Percentiles rank a stretch among this genome's conserved stretches.
phyloP scores from a whole-genome alignment of 2,888 invertebrate species.

The Xanthia icteritia region DNA sequence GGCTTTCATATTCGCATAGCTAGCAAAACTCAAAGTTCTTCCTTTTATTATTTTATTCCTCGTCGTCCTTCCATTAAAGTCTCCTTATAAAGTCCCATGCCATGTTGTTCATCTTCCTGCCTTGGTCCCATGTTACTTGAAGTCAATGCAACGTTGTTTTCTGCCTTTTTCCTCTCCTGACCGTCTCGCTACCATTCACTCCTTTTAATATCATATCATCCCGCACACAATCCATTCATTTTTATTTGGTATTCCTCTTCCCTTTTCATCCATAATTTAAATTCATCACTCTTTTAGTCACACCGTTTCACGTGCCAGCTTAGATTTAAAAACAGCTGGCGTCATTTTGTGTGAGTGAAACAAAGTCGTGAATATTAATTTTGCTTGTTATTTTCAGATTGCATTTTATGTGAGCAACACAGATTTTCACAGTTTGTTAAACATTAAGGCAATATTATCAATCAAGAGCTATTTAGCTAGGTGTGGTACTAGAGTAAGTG shows the following conservation, averaged over 20 bases:
- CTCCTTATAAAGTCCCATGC: background rate
- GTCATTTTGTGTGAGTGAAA: background rate
- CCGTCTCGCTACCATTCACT: background rate
- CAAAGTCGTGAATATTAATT: background rate
- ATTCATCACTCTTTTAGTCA: background rate
- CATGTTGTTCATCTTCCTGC: background rate
- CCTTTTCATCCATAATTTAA: background rate
- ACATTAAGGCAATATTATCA: conserved; percentile 19
- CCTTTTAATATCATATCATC: background rate
- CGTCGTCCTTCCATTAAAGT: background rate
- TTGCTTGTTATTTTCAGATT: conserved; percentile 23
- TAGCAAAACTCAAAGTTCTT: background rate
- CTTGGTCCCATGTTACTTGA: background rate
- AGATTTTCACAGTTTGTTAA: conserved; percentile 41
- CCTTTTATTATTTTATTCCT: background rate
- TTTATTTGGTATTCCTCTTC: background rate
- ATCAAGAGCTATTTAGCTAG: background rate
- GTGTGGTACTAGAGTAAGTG: conserved; percentile 17
- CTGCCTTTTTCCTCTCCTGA: background rate
- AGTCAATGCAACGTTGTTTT: background rate
- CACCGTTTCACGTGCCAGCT: background rate
- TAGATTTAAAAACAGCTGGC: background rate
- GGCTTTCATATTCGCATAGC: background rate
- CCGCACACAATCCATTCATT: background rate
- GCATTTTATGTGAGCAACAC: conserved; percentile 26